Percentiles rank a stretch among this genome's conserved stretches.
These are phyloP conservation scores for Ptychoptera contaminata DNA, from an alignment of 2,888 invertebrate species.

Conservation along the genomic window DNA sequence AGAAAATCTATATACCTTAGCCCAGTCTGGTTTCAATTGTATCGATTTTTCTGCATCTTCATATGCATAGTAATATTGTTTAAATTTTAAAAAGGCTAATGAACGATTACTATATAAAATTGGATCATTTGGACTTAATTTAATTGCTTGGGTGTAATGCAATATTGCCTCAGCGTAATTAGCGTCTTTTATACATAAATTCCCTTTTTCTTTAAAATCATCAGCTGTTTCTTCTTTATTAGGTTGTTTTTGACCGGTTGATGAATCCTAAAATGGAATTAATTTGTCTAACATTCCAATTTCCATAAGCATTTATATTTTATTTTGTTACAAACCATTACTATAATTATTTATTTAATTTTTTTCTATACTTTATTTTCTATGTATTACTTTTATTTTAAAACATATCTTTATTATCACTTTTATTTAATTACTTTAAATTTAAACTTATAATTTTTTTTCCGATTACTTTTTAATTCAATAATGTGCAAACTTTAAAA, in stretches of 20 bases:
- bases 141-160: slow-evolving; percentile 65
- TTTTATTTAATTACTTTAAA: no score
- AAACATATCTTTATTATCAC: no score
- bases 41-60: slow-evolving; percentile 67
- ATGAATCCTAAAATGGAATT: not conserved
- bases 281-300: not conserved
- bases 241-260: not conserved
- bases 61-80: slow-evolving; percentile 59
- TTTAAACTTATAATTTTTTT: no score
- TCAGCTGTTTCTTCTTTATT: slow-evolving; percentile 2
- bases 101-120: slow-evolving; percentile 66
- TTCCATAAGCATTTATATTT: no score
- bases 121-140: slow-evolving; percentile 48
- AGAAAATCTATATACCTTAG: slow-evolving; percentile 40
- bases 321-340: no score
- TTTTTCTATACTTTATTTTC: no score
- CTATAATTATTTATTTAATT: no score
- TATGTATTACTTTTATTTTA: no score
- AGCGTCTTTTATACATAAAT: slow-evolving; percentile 54
- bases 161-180: slow-evolving; percentile 62
- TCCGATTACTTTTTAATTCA: no score
- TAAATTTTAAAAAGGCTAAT: slow-evolving; percentile 58
- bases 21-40: slow-evolving; percentile 57
- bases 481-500: no score
- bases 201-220: slow-evolving; percentile 47